These are phyloP conservation scores for Rhynchophorus ferrugineus DNA, from an alignment of 1,140 invertebrate genomes.

Conservation along the genomic window DNA sequence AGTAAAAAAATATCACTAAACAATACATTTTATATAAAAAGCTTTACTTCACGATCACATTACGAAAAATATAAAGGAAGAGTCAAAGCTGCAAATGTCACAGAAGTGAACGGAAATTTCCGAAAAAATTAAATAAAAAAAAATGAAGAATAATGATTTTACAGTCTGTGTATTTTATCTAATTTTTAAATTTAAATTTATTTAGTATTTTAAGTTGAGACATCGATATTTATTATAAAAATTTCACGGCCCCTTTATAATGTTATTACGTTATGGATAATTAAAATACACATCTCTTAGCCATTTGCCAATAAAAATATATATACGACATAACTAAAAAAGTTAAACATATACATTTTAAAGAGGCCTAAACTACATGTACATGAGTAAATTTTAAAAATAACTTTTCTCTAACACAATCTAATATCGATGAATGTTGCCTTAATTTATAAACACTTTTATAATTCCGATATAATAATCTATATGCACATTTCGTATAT, in stretches of 20 bases:
- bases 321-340: constrained; percentile 12
- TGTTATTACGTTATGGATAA: constrained; percentile 12
- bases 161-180: constrained; percentile 27
- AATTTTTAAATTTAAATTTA: constrained; percentile 28
- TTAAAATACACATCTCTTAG: not conserved
- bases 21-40: constrained; percentile 41
- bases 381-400: constrained; percentile 33
- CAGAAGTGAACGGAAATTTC: constrained; percentile 21
- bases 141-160: constrained; percentile 19
- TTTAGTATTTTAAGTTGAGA: constrained; percentile 32
- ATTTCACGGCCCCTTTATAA: constrained; percentile 22
- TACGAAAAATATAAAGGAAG: constrained; percentile 34
- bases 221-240: constrained; percentile 35
- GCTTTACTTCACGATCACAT: constrained; percentile 40
- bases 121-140: constrained; percentile 23
- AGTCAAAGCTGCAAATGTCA: constrained; percentile 24
- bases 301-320: constrained; percentile 26
- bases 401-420: constrained; percentile 33
- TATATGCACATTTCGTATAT: constrained; percentile 43
- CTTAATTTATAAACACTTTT: constrained; percentile 38
- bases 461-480: constrained; percentile 38
- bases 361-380: constrained; percentile 26
- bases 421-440: constrained; percentile 34
- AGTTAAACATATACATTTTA: constrained; percentile 25
- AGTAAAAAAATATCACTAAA: constrained; percentile 42